Conservation (phyloP, 2,113 vertebrate species). For the Scomber japonicus region DNA sequence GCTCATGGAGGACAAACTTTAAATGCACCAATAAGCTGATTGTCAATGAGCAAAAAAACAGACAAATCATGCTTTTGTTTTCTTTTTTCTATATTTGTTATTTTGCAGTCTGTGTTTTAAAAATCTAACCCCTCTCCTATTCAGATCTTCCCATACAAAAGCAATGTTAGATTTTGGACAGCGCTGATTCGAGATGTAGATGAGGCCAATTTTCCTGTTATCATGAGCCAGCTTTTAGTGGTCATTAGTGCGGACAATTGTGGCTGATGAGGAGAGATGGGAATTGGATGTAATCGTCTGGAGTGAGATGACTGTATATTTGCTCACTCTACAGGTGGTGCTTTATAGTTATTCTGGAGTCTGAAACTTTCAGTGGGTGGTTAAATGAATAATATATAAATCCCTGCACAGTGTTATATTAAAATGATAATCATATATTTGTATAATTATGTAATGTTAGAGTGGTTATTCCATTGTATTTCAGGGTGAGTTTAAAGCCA, state of each 20-base stretch:
- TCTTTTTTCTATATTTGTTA: no score
- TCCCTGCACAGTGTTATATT: no score
- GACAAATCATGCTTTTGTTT: no score
- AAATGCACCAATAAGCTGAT: no score
- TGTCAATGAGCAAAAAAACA: no score
- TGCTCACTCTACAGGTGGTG: background rate
- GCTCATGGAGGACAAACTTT: no score
- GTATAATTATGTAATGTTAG: no score
- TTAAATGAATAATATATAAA: background rate
- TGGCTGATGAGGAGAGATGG: conserved; percentile 2
- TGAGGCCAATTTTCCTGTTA: conserved; percentile 48
- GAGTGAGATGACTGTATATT: background rate
- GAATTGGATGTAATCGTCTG: background rate
- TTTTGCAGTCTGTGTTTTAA: no score
- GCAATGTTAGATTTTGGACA: conserved; percentile 20
- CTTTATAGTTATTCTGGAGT: background rate
- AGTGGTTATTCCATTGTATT: no score
- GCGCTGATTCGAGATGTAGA: conserved; percentile 34
- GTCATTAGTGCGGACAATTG: conserved; percentile 25
- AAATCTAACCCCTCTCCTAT: background rate
- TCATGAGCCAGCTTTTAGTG: background rate
- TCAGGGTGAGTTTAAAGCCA: no score
- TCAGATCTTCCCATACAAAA: conserved; percentile 17
- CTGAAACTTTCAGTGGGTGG: background rate
- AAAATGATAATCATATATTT: no score